phyloP scores from a whole-genome alignment of 2,113 vertebrate species.

The Chrysemys picta region DNA sequence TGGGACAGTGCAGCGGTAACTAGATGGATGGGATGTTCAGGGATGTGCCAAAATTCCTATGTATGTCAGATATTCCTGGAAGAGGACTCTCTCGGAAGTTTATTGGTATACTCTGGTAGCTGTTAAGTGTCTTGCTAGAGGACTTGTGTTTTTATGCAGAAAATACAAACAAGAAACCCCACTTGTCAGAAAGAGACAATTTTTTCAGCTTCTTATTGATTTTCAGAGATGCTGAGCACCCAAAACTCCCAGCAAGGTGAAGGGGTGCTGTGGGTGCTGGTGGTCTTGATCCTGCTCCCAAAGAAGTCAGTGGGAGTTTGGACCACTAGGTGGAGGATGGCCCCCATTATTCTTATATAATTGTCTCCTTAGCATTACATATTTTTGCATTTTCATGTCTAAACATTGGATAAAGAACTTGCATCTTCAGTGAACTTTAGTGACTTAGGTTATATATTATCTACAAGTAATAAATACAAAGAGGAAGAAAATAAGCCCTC shows the following conservation, averaged over 20 bases:
- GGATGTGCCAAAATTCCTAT: neutral
- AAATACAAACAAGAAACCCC: rapidly evolving
- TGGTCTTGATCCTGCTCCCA: constrained; percentile 35
- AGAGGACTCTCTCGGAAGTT: neutral
- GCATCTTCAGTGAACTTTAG: neutral
- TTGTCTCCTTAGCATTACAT: neutral
- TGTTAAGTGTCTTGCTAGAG: neutral
- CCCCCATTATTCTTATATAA: neutral
- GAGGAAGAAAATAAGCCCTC: neutral
- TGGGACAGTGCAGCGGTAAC: neutral
- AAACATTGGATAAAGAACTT: neutral
- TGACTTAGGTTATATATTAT: neutral
- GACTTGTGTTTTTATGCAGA: no score
- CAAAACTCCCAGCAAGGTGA: neutral
- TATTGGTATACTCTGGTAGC: neutral
- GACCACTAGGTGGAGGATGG: neutral
- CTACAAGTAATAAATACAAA: neutral
- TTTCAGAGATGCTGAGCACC: neutral
- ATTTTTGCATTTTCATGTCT: neutral
- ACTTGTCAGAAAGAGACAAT: rapidly evolving
- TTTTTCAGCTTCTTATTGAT: neutral
- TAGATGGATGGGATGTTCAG: neutral
- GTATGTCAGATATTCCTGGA: neutral
- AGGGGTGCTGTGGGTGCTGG: neutral
- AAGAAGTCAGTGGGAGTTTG: constrained; percentile 8